Base-by-base conservation (phyloP, 2,888 invertebrate species). In the Oxystoma pomonae region DNA sequence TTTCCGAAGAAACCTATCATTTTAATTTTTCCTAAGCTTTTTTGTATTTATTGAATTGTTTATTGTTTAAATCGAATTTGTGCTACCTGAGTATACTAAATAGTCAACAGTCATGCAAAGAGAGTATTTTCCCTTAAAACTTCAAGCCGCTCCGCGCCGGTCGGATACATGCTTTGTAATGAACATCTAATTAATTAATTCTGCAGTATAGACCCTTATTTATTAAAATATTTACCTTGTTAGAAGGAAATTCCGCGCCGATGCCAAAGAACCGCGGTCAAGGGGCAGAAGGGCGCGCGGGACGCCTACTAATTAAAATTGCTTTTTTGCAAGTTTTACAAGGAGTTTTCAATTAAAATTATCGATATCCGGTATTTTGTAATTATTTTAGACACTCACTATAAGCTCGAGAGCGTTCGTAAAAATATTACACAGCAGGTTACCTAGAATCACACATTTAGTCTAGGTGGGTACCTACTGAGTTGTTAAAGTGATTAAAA, bases 171-270 rank as follows among this genome's bases (percentile, higher is more conserved):
- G 68, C 68, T 68, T 68, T 68, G 66, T 68, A 68, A 68, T 68
- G 66, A 68, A 68, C 68, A 68, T 67, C 67, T 68, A 68, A 68
- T 68, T 68, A 68, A 68, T 68, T 68, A 68, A 68, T 68, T 67
- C 35, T 35, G 35, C 67, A 65, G 67, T 65, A 67, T 67, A 68
- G 68, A 67, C 65, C 67, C 67, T 65, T 68, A 68, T 65, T 68
- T 68, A 67, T 67, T 68, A 67, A 68, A 68, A 65, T 68, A 68
- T 67, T 65, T 67, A 67, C 67, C 67, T 67, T 67, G 67, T 65
- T 67, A 60, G 64, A 61, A 64, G 61, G 67, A 67, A 65, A 67
- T 67, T 67, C 67, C 67, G 63, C 59, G 62, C 63, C 57, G 58
- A 59, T 59, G 66, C n/a, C n/a, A n/a, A n/a, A n/a, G n/a, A 35